Conservation (phyloP, 2,113 vertebrate genomes). For the Catharus bicknelli region DNA sequence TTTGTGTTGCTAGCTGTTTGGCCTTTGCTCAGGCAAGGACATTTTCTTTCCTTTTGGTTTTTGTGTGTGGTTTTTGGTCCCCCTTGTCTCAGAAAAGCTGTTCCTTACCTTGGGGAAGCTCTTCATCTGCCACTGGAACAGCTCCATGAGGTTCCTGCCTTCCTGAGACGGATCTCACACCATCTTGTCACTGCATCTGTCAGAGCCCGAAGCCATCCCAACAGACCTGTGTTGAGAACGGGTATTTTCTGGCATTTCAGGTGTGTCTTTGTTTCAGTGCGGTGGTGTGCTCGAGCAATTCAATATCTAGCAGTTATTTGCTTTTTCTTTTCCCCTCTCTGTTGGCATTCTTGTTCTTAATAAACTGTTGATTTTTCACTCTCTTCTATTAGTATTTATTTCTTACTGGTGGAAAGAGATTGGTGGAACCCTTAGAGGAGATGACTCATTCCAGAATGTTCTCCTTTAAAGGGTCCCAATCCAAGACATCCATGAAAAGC, state of each 20-base stretch:
- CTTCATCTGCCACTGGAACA: background rate
- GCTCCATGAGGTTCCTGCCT: background rate
- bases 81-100: background rate
- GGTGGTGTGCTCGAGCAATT: background rate
- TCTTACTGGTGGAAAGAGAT: background rate
- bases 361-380: background rate
- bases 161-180: background rate
- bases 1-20: background rate
- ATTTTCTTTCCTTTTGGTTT: background rate
- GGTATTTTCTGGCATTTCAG: background rate
- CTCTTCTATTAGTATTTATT: background rate
- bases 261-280: background rate
- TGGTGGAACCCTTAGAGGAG: background rate
- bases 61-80: background rate
- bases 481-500: background rate
- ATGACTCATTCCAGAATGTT: background rate
- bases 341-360: background rate
- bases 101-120: background rate
- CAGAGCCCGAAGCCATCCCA: background rate
- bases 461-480: background rate
- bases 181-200: background rate
- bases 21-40: background rate
- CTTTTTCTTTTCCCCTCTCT: background rate
- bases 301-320: background rate
- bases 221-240: rapidly evolving